Percentiles rank a stretch among this genome's conserved stretches.
These are phyloP conservation scores for Pecten maximus DNA, from an alignment of 2,888 invertebrate species.

Conservation along the genomic window DNA sequence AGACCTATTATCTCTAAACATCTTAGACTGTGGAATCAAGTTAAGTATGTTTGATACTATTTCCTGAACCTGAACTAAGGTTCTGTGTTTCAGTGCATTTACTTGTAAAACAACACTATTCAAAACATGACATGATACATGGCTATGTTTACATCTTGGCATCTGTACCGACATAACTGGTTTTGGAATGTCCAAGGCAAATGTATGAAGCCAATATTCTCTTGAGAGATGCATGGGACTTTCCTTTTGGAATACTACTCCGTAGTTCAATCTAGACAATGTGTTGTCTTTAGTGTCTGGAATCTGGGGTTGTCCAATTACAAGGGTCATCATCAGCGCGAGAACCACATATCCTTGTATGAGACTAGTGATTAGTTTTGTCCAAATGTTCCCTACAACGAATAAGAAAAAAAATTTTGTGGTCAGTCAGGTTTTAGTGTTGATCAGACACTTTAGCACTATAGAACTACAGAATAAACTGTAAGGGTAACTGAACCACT, in stretches of 20 bases:
- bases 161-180: neutral
- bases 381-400: neutral
- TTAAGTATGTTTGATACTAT: neutral
- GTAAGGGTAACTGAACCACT: neutral
- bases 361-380: neutral
- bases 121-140: neutral
- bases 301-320: neutral
- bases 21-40: neutral
- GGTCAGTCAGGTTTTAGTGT: too few relatives aligned
- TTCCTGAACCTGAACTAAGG: neutral
- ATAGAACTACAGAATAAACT: neutral
- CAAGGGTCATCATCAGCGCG: neutral
- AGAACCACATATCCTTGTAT: constrained; percentile 1
- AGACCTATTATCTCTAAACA: neutral
- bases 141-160: neutral
- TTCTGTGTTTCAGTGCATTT: neutral
- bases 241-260: neutral
- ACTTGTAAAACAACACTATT: neutral
- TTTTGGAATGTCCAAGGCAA: neutral
- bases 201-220: neutral
- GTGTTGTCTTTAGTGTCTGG: neutral
- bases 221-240: neutral
- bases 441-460: neutral
- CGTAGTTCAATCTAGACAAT: neutral
- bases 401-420: neutral